Evolutionary conservation across 1,140 invertebrate genomes (phyloP).

Genomic region (Drosophila punjabiensis): DNA sequence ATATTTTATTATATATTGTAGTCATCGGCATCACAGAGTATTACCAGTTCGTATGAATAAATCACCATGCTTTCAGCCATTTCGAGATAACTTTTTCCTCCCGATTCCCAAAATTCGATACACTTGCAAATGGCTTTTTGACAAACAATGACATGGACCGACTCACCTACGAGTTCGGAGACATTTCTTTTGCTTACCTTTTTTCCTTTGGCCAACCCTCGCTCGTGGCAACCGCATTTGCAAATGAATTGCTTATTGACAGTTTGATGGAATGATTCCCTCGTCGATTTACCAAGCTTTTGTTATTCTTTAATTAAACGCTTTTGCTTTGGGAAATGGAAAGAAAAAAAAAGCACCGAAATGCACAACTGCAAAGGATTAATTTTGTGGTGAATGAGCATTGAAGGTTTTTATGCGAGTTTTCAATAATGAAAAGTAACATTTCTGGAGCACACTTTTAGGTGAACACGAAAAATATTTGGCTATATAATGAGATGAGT

Average conservation of each 20-base stretch:
- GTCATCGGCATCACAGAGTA: background rate
- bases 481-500: background rate
- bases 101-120: conserved; percentile 70
- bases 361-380: conserved; percentile 33
- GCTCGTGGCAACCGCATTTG: conserved; percentile 65
- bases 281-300: conserved; percentile 51
- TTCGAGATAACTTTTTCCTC: conserved; percentile 25
- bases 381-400: conserved; percentile 14
- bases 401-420: background rate
- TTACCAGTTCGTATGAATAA: background rate
- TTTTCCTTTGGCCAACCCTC: conserved; percentile 34
- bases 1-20: background rate
- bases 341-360: conserved; percentile 12
- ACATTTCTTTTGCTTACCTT: conserved; percentile 30
- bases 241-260: conserved; percentile 84
- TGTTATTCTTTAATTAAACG: conserved; percentile 80
- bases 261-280: conserved; percentile 78
- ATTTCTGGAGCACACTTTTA: conserved; percentile 21
- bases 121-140: conserved; percentile 78
- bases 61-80: background rate
- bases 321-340: conserved; percentile 11
- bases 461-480: background rate
- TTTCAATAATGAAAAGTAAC: conserved; percentile 4
- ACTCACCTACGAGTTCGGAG: conserved; percentile 67
- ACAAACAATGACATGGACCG: conserved; percentile 76